Base-by-base conservation (phyloP, 2,797 vertebrate species). In the Brotula barbata region DNA sequence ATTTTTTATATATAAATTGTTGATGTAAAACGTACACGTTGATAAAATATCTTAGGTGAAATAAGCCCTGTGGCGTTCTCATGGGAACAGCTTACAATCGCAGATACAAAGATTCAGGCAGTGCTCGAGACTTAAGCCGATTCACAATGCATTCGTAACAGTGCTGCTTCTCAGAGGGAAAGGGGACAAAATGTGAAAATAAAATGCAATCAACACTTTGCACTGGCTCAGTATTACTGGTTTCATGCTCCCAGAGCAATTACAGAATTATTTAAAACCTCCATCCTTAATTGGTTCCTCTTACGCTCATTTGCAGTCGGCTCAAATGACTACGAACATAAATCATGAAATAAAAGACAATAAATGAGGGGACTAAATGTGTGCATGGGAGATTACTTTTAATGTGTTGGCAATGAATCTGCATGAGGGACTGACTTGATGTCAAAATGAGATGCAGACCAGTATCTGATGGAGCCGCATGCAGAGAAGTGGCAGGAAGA, bases 151-250 rank as follows among this genome's bases (percentile, higher is more conserved):
- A 50, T 73, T 42, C 65, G 22, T 56, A 54, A 75, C 40, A 70
- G 44, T 74, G 64, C 19, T 59, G 43, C 58, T 72, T 71, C 34
- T 53, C 65, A 69, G 42, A 64, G 43, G 44, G 58, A 28, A 73
- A 55, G 37, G 68, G 53, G 46, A n/a, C 1, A 25, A 67, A 66
- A 55, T 36, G 40, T 44, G 19, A 25, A 57, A 44, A 16, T 23
- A 17, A 50, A 58, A 46, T 20, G 2, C 53, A 56, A 59, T 33
- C 33, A 37, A 75, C 19, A 61, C 22, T 77, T 46, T 76, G 58
- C 54, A 67, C 47, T 78, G 75, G 77, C 82, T 80, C 78, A 82
- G 75, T 71, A 51, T 64, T 42, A 63, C 15, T 62, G 58, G 36
- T 62, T 65, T 71, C 6, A 64, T 62, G 19, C 28, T 55, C 10